Conservation (phyloP, 2,888 invertebrate genomes). For the Scotopteryx bipunctaria region DNA sequence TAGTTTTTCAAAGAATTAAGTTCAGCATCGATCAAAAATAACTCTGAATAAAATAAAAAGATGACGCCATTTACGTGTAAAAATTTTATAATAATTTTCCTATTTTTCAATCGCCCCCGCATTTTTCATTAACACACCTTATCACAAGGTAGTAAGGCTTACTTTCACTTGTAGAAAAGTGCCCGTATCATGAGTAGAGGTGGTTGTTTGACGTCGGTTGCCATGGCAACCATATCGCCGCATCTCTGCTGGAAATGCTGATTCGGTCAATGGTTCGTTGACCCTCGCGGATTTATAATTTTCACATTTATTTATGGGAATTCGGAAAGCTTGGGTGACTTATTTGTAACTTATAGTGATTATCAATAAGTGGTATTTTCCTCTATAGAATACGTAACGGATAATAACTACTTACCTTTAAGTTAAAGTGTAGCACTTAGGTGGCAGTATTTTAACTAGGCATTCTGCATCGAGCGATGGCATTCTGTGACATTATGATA, state of each 20-base stretch:
- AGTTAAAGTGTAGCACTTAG: too few relatives aligned
- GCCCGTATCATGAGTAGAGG: constrained; percentile 29
- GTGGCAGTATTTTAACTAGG: too few relatives aligned
- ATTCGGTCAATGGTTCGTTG: constrained; percentile 69
- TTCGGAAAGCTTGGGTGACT: background rate
- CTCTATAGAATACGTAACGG: too few relatives aligned
- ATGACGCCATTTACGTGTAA: background rate
- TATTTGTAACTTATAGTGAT: too few relatives aligned
- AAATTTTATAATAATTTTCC: background rate
- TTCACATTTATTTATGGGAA: constrained; percentile 27
- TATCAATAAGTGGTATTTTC: too few relatives aligned
- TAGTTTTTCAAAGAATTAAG: too few relatives aligned
- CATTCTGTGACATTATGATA: too few relatives aligned
- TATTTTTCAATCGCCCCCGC: constrained; percentile 1
- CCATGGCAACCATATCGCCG: constrained; percentile 69
- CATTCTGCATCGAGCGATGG: too few relatives aligned
- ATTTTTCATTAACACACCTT: background rate
- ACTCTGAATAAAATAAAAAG: background rate
- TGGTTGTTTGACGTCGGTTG: constrained; percentile 59
- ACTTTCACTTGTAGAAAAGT: constrained; percentile 11
- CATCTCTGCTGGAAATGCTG: constrained; percentile 66
- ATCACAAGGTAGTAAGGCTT: background rate
- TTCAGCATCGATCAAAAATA: too few relatives aligned
- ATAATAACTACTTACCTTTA: too few relatives aligned
- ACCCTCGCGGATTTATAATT: constrained; percentile 50